Evolutionary conservation across 2,113 vertebrate genomes (phyloP).

Genomic region (Lepus europaeus): DNA sequence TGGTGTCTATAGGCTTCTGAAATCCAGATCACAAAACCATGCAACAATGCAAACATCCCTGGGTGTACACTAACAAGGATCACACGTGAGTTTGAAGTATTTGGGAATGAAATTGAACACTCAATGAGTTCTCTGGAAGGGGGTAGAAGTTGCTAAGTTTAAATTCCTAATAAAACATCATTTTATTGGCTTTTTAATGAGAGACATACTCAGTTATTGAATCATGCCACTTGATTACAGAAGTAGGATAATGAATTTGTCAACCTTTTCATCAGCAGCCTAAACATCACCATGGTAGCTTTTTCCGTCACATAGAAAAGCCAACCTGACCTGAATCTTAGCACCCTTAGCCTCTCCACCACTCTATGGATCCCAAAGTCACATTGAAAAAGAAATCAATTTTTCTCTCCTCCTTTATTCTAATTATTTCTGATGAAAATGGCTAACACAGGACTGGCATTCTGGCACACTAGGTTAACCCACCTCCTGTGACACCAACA

Average conservation of each 20-base stretch:
- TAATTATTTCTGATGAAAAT: constrained; percentile 36
- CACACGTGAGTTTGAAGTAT: background rate
- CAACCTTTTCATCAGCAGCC: background rate
- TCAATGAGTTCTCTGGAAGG: background rate
- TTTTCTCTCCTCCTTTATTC: constrained; percentile 35
- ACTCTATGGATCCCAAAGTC: background rate
- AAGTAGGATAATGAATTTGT: background rate
- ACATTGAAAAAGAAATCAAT: constrained; percentile 7
- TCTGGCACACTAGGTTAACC: too few species aligned
- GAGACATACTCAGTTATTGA: constrained; percentile 19
- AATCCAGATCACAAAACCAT: background rate
- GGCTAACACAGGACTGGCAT: too few species aligned
- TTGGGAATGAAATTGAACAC: constrained; percentile 16
- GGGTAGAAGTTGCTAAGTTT: background rate
- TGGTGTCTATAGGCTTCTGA: background rate
- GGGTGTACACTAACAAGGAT: background rate
- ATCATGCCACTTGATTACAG: background rate
- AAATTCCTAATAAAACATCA: background rate
- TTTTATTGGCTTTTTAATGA: constrained; percentile 36
- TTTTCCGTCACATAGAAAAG: constrained; percentile 47
- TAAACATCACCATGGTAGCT: background rate
- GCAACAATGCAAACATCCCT: background rate
- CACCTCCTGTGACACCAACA: too few species aligned
- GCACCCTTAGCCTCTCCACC: background rate
- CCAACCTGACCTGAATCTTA: background rate